Conservation (phyloP, 2,888 invertebrate genomes). For the Barypeithes pellucidus region DNA sequence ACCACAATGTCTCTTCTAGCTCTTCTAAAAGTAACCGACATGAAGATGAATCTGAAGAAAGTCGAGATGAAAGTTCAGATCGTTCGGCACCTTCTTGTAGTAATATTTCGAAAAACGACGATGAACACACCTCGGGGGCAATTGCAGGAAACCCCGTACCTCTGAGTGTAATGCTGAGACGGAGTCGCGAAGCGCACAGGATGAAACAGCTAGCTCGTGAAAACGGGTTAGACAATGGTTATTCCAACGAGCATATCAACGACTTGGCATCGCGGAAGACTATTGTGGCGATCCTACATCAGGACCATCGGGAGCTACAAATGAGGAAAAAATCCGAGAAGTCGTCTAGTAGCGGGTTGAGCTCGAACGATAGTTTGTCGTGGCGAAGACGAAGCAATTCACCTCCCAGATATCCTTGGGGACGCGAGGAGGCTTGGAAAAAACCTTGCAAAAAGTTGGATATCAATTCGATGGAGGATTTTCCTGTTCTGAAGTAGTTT, state of each 20-base stretch:
- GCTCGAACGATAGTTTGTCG: constrained; percentile 14
- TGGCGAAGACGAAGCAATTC: constrained; percentile 29
- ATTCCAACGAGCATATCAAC: not conserved
- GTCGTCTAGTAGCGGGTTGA: not conserved
- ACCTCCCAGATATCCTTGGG: constrained; percentile 34
- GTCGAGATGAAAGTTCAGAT: not conserved
- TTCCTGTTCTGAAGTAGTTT: constrained; percentile 21
- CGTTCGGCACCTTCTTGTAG: not conserved
- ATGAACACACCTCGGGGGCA: not conserved
- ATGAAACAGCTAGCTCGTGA: not conserved
- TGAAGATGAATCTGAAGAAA: not conserved
- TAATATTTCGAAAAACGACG: not conserved
- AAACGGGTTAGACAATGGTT: not conserved
- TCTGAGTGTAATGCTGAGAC: constrained; percentile 14
- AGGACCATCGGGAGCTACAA: constrained; percentile 17
- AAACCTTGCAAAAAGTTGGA: not conserved
- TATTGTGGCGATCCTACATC: constrained; percentile 5
- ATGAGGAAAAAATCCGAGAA: not conserved
- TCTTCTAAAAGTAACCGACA: not conserved
- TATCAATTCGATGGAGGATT: constrained; percentile 7
- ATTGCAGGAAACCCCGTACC: not conserved
- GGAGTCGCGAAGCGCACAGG: not conserved
- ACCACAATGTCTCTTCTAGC: not conserved
- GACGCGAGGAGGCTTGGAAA: not conserved
- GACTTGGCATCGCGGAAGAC: not conserved